Evolutionary conservation across 1,140 invertebrate genomes (phyloP).

Genomic region (Telenomus remus): DNA sequence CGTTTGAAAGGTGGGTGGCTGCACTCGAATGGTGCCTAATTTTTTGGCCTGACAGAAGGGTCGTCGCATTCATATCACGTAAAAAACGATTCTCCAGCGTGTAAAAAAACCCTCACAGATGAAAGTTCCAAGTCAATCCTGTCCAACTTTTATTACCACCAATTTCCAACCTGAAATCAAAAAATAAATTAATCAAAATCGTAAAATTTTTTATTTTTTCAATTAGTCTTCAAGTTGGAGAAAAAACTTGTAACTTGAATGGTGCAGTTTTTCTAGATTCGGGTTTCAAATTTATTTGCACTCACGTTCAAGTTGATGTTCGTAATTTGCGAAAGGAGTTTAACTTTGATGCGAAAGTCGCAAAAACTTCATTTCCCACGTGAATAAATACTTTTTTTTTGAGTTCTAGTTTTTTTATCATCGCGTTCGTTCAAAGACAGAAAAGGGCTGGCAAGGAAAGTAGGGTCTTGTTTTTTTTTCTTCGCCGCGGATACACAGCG

Average conservation of each 20-base stretch:
- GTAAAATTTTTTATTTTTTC: too few species aligned
- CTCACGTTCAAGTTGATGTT: constrained; percentile 4
- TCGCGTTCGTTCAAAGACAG: constrained; percentile 48
- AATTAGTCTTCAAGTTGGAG: too few species aligned
- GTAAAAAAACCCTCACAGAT: neutral
- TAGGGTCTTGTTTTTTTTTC: constrained; percentile 52
- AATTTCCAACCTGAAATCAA: too few species aligned
- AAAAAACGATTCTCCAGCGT: constrained; percentile 21
- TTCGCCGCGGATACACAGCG: constrained; percentile 38
- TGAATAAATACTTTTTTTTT: constrained; percentile 58
- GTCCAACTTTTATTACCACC: too few species aligned
- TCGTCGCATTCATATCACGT: constrained; percentile 51
- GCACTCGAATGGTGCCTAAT: constrained; percentile 59
- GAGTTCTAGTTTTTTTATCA: constrained; percentile 46
- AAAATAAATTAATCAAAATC: too few species aligned
- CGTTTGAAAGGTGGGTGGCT: constrained; percentile 57
- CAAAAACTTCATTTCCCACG: constrained; percentile 60
- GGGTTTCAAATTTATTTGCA: neutral
- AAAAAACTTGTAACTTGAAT: too few species aligned
- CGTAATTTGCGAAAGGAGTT: constrained; percentile 44
- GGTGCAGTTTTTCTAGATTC: too few species aligned
- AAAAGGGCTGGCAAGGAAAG: constrained; percentile 54
- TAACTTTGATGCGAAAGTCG: constrained; percentile 51
- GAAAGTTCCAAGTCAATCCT: too few species aligned
- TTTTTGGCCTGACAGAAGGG: constrained; percentile 46